Base-by-base conservation (phyloP, 1,140 invertebrate species). In the Heliconius nattereri region DNA sequence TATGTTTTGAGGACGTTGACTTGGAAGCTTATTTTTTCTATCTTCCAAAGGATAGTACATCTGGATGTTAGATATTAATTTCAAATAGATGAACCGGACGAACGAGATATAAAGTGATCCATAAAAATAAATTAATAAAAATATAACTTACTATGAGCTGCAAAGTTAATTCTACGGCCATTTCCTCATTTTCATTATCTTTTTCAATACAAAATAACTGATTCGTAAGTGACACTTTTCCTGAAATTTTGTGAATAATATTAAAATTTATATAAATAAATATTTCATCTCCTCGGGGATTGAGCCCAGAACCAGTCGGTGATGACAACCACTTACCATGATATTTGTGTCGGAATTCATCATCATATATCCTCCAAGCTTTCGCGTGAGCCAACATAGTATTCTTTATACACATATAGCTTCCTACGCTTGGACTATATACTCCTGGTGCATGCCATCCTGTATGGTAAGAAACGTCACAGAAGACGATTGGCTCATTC, bases 401-500 rank as follows among this genome's bases (percentile, higher is more conserved):
- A 82, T 94, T 95, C 81, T 96, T 95, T 5, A 84, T 93, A 73
- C 95, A 96, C 3, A 95, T 77, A 78, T 95, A 96, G 19, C 91
- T 88, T 0, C 90, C 94, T 26, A 94, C 88, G 7, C 94, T 94
- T 2, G 75, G 73, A 1, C 80, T 78, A 8, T 7, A 3, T 1
- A 83, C 19, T 11, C 78, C 75, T 16, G 84, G 85, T 19, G 79
- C 84, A 29, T 13, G 60, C 0, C 57, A 32, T 66, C 89, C 90
- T 0, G 60, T 66, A 5, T 66, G 9, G 13, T 66, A 91, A 13
- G 94, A 94, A 20, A 87, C 83, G 54, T 95, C 89, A 71, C 96
- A 96, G 7, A 95, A 86, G 54, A 95, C 92, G 81, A 94, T 91
- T 0, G 96, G 96, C 86, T 97, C 96, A 85, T 97, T 97, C 54